phyloP scores from a whole-genome alignment of 2,888 invertebrate species.

The Heteropelma amictum region DNA sequence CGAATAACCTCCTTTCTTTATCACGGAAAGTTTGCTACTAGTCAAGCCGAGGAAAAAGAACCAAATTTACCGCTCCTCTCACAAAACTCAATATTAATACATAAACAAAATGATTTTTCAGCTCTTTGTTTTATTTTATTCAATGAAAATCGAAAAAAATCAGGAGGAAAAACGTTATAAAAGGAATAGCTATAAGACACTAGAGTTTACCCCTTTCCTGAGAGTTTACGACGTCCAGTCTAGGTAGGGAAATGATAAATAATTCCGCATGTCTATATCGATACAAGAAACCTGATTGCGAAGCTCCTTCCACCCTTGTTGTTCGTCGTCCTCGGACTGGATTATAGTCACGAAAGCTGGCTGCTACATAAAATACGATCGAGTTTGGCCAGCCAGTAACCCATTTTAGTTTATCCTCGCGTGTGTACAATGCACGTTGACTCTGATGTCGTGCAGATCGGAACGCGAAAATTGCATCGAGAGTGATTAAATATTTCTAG shows the following conservation, averaged over 20 bases:
- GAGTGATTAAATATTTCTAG: constrained; percentile 27
- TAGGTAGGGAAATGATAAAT: constrained; percentile 18
- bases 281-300: constrained; percentile 21
- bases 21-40: too few species aligned
- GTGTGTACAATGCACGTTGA: background rate
- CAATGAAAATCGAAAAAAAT: too few species aligned
- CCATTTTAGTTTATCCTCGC: background rate
- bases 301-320: background rate
- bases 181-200: background rate
- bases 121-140: too few species aligned
- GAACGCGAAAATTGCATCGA: background rate
- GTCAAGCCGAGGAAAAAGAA: too few species aligned
- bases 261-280: constrained; percentile 25
- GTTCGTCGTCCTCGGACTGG: constrained; percentile 3
- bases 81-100: too few species aligned
- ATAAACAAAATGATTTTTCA: too few species aligned
- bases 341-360: constrained; percentile 24
- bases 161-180: too few species aligned
- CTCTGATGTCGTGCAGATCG: constrained; percentile 13
- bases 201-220: background rate
- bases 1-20: too few species aligned
- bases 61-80: too few species aligned
- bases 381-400: background rate
- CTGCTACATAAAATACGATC: background rate
- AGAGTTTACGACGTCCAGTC: background rate